Evolutionary conservation across 2,888 invertebrate genomes (phyloP).

Genomic region (Agrenia bidenticulata): DNA sequence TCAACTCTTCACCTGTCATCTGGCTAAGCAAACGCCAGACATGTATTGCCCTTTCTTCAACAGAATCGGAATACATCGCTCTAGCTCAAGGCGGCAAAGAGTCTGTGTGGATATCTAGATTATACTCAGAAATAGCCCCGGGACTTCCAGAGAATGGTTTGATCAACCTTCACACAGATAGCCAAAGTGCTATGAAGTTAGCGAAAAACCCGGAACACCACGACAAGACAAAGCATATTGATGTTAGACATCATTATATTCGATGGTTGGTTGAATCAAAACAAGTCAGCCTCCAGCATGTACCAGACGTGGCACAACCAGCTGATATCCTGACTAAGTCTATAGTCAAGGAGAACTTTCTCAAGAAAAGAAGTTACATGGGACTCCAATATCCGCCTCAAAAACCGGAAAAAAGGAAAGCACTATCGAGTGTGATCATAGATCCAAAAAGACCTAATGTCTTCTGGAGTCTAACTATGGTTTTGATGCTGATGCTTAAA

Average conservation of each 20-base stretch:
- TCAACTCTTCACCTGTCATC: constrained; percentile 16
- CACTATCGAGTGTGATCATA: not conserved
- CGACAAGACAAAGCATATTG: constrained; percentile 52
- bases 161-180: constrained; percentile 15
- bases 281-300: not conserved
- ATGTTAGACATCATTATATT: constrained; percentile 42
- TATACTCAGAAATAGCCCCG: not conserved
- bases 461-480: not conserved
- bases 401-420: not conserved
- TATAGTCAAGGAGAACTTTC: not conserved
- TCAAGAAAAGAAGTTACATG: not conserved
- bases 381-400: not conserved
- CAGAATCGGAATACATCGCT: constrained; percentile 48
- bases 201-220: constrained; percentile 48
- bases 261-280: constrained; percentile 20
- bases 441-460: constrained; percentile 5
- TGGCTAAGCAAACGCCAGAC: constrained; percentile 43
- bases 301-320: constrained; percentile 5
- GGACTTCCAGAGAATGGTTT: not conserved
- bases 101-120: constrained; percentile 32
- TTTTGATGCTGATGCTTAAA: constrained; percentile 4
- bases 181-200: constrained; percentile 43
- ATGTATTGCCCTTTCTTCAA: constrained; percentile 32
- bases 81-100: constrained; percentile 30
- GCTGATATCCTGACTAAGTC: constrained; percentile 22